Evolutionary conservation across 53 echinoderm and acorn worm species (phyloP).

Genomic region (Pentamera pediparva): DNA sequence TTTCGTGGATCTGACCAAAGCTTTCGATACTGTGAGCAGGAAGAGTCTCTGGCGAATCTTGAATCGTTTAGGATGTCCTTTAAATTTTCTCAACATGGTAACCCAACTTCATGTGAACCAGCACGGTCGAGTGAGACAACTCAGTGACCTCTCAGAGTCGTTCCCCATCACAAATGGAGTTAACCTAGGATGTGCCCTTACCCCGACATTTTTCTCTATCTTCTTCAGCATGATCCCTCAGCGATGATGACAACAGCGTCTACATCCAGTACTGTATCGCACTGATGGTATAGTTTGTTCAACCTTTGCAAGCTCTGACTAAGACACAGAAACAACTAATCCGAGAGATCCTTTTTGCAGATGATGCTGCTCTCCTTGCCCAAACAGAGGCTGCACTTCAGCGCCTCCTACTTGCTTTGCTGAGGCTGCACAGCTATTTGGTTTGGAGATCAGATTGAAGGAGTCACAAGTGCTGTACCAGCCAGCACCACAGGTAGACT

Average conservation of each 20-base stretch:
- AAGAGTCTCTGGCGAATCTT: no score
- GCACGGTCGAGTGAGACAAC: no score
- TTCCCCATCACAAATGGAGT: constrained; percentile 45
- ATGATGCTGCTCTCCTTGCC: no score
- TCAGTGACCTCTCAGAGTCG: constrained; percentile 20
- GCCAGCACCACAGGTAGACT: neutral
- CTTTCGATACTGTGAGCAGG: no score
- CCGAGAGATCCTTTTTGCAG: no score
- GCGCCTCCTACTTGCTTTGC: constrained; percentile 15
- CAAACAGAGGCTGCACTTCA: constrained; percentile 12
- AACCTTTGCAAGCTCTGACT: neutral
- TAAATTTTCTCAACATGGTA: constrained; percentile 37
- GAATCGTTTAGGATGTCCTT: constrained; percentile 42
- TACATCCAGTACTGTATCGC: no score
- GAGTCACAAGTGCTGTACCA: constrained; percentile 10
- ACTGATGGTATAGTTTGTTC: no score
- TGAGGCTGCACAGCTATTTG: no score
- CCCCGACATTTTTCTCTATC: constrained; percentile 31
- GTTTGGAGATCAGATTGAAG: neutral
- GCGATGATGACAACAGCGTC: no score
- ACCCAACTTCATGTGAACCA: no score
- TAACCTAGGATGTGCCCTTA: constrained; percentile 59
- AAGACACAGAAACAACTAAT: neutral
- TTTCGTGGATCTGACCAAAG: no score
- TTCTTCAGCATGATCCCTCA: constrained; percentile 35